Conservation (phyloP, 2,797 vertebrate genomes). For the Pterois miles region DNA sequence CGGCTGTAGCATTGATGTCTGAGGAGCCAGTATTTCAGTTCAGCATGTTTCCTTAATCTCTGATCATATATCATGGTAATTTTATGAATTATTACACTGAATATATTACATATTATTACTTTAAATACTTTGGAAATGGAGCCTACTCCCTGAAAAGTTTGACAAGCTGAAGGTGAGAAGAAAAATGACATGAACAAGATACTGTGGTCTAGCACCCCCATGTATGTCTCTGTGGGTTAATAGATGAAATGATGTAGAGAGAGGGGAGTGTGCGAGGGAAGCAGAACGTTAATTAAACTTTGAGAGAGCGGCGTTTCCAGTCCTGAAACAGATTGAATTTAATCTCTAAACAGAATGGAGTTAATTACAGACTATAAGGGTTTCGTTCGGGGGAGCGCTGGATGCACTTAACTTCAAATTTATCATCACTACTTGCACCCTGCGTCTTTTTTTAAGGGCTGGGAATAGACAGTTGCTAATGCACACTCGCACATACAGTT, state of each 20-base stretch:
- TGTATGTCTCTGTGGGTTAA: constrained; percentile 39
- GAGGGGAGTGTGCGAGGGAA: constrained; percentile 40
- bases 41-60: too few species aligned
- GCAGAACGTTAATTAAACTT: constrained; percentile 72
- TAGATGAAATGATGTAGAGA: constrained; percentile 48
- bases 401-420: constrained; percentile 48
- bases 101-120: neutral
- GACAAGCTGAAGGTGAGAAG: constrained; percentile 6
- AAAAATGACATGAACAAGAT: neutral
- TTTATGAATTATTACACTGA: too few species aligned
- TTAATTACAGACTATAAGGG: constrained; percentile 57
- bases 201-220: neutral
- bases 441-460: neutral
- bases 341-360: constrained; percentile 62
- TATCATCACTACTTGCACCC: constrained; percentile 24
- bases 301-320: constrained; percentile 47
- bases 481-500: neutral
- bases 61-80: too few species aligned
- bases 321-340: constrained; percentile 55
- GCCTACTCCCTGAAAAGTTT: neutral
- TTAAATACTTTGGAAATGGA: neutral
- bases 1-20: too few species aligned
- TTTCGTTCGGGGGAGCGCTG: constrained; percentile 28
- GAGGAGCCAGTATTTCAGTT: too few species aligned
- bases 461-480: neutral